Conservation (phyloP, 1,140 invertebrate genomes). For the Papilio aristodemus region DNA sequence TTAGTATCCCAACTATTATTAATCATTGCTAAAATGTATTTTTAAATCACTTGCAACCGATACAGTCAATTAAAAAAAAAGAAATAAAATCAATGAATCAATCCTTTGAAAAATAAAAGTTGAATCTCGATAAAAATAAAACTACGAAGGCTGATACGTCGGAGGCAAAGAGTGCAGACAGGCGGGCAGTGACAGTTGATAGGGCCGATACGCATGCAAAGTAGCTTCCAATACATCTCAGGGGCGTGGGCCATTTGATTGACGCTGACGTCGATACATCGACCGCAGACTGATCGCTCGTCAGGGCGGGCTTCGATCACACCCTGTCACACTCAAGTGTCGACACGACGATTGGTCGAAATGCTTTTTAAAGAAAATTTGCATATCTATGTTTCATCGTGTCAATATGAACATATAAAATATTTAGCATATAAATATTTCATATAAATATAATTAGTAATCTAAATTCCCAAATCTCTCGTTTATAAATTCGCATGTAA, state of each 20-base stretch:
- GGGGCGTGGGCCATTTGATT: constrained; percentile 71
- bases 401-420: constrained; percentile 22
- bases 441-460: too few species aligned
- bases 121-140: constrained; percentile 7
- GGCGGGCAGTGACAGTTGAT: constrained; percentile 60
- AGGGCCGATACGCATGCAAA: constrained; percentile 72
- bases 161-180: constrained; percentile 56
- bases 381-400: constrained; percentile 2
- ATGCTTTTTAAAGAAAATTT: constrained; percentile 5
- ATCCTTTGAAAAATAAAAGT: constrained; percentile 1
- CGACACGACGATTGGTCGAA: constrained; percentile 53
- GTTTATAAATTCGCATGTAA: too few species aligned
- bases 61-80: too few species aligned
- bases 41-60: too few species aligned
- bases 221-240: constrained; percentile 68
- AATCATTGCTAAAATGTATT: too few species aligned
- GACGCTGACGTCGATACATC: constrained; percentile 66
- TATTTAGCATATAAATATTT: background rate
- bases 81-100: background rate
- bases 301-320: constrained; percentile 65
- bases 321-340: constrained; percentile 56
- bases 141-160: constrained; percentile 60
- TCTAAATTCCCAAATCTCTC: too few species aligned
- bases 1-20: too few species aligned
- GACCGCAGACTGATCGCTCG: constrained; percentile 43